Conservation (phyloP, 2,797 vertebrate genomes). For the Crotalus adamanteus region DNA sequence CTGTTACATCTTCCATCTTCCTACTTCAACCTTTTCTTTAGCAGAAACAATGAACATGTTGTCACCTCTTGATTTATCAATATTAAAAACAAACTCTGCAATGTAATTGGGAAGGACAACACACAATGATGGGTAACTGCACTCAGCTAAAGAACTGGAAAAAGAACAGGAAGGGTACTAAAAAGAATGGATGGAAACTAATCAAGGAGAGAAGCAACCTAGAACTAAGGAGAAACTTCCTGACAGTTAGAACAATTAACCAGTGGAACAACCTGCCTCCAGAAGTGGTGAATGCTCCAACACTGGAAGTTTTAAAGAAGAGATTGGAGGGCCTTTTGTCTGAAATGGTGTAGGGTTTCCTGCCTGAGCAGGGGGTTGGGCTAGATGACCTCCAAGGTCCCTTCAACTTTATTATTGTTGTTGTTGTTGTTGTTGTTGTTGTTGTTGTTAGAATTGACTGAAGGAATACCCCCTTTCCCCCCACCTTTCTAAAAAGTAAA, state of each 20-base stretch:
- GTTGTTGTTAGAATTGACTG: not conserved
- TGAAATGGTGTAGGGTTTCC: too few species aligned
- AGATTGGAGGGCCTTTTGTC: too few species aligned
- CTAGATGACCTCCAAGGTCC: too few species aligned
- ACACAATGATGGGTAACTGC: not conserved
- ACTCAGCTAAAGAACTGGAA: not conserved
- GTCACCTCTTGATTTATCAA: not conserved
- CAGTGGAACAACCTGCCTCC: too few species aligned
- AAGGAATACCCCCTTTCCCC: not conserved
- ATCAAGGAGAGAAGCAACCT: too few species aligned
- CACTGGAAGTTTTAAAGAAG: too few species aligned
- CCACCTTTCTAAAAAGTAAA: not conserved
- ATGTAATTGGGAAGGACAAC: not conserved
- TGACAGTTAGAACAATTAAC: too few species aligned
- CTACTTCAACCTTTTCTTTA: not conserved
- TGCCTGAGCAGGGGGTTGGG: too few species aligned
- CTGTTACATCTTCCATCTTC: not conserved
- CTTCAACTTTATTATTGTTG: too few species aligned
- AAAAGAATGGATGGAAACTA: not conserved
- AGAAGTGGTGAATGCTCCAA: too few species aligned
- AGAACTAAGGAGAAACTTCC: too few species aligned
- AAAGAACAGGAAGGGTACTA: not conserved
- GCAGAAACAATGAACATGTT: not conserved
- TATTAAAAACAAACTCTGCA: not conserved
- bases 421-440: too few species aligned